phyloP scores from a whole-genome alignment of 2,113 vertebrate genomes.

The Hypocryptadius cinnamomeus region DNA sequence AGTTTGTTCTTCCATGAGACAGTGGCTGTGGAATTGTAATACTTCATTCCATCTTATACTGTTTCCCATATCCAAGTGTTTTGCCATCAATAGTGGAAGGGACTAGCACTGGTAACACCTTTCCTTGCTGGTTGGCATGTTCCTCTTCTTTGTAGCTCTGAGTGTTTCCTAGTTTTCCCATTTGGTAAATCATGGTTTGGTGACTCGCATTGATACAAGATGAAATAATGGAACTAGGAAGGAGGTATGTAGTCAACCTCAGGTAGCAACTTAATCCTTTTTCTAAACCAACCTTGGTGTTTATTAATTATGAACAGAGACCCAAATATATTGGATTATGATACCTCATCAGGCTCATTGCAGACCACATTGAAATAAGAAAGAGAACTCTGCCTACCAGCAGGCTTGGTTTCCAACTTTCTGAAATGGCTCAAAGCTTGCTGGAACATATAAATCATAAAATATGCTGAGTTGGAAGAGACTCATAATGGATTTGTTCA shows the following conservation, averaged over 20 bases:
- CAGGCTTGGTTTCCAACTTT: neutral
- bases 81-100: neutral
- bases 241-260: neutral
- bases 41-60: accelerated
- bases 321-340: neutral
- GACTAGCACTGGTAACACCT: neutral
- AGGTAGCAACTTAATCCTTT: neutral
- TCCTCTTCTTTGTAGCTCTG: neutral
- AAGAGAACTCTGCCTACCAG: neutral
- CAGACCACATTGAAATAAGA: neutral
- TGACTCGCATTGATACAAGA: neutral
- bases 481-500: neutral
- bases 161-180: neutral
- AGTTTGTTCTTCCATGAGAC: neutral
- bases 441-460: neutral
- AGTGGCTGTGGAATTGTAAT: neutral
- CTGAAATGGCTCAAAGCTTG: neutral
- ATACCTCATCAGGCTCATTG: neutral
- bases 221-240: neutral
- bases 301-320: neutral
- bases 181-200: neutral
- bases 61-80: neutral
- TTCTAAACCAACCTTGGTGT: neutral
- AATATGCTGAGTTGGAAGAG: neutral
- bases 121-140: neutral